phyloP scores from a whole-genome alignment of 2,113 vertebrate genomes.

The Pelmatolapia mariae region DNA sequence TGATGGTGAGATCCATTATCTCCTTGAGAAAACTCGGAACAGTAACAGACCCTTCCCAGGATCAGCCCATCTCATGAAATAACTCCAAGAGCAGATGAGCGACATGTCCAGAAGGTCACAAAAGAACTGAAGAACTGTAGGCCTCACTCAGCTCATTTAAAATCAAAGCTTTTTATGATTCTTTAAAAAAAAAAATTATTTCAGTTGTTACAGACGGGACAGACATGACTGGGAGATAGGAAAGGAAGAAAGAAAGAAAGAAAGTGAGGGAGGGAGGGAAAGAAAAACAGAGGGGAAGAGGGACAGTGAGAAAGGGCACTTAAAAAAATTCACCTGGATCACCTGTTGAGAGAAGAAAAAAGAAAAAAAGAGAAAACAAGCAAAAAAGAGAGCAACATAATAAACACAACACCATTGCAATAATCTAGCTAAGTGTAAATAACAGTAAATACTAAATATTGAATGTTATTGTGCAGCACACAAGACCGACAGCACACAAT shows the following conservation, averaged over 20 bases:
- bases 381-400: not conserved
- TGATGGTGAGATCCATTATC: not conserved
- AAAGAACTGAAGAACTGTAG: not conserved
- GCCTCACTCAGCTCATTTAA: not conserved
- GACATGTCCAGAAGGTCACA: not conserved
- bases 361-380: not conserved
- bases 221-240: not conserved
- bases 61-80: not conserved
- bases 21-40: not conserved
- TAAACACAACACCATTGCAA: not conserved
- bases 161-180: not conserved
- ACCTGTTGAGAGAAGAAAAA: not conserved
- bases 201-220: not conserved
- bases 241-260: not conserved
- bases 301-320: not conserved
- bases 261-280: not conserved
- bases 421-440: not conserved
- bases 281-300: not conserved
- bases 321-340: not conserved
- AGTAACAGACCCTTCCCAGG: not conserved
- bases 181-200: fast-evolving
- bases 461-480: not conserved
- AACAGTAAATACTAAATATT: not conserved
- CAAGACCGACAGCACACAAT: not conserved
- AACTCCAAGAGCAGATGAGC: not conserved